Evolutionary conservation across 2,113 vertebrate species (phyloP).

Genomic region (Otolemur garnettii): DNA sequence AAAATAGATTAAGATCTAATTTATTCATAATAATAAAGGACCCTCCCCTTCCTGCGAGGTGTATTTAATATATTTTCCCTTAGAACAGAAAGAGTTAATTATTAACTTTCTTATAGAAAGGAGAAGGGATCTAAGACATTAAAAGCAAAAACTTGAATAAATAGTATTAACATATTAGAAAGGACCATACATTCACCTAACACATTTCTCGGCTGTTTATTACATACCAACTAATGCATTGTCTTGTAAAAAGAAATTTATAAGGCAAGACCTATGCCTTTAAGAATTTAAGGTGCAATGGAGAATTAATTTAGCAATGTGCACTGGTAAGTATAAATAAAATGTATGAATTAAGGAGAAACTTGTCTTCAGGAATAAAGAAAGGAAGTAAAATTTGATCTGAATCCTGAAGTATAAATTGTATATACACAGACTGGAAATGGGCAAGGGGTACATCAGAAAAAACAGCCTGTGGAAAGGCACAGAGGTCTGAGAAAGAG

Average conservation of each 20-base stretch:
- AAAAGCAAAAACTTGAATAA: conserved; percentile 25
- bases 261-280: background rate
- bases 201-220: background rate
- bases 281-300: background rate
- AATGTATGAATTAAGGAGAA: background rate
- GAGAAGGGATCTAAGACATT: background rate
- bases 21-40: background rate
- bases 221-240: too few species aligned
- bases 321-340: background rate
- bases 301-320: background rate
- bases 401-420: background rate
- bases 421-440: background rate
- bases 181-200: background rate
- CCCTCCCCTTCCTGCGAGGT: background rate
- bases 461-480: background rate
- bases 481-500: background rate
- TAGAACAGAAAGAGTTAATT: background rate
- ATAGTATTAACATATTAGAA: conserved; percentile 9
- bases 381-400: background rate
- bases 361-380: background rate
- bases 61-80: background rate
- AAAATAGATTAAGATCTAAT: conserved; percentile 2
- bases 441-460: background rate
- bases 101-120: background rate
- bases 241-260: background rate